Base-by-base conservation (phyloP, 2,797 vertebrate species). In the Micropoecilia bifurca region DNA sequence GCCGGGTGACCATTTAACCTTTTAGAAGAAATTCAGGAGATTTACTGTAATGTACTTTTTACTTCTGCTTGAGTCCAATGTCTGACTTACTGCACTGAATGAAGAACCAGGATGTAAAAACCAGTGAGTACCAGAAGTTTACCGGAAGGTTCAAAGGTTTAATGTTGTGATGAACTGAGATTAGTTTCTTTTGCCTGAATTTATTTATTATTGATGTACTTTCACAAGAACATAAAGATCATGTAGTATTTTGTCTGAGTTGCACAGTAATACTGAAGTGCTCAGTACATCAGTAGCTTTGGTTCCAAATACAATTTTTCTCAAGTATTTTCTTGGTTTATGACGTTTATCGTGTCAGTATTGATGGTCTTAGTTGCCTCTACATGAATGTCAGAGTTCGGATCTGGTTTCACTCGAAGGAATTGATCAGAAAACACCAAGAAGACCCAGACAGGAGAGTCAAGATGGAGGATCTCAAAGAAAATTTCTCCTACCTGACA, bases 401-500 rank as follows among this genome's bases (percentile, higher is more conserved):
- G 9, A 28, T 59, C 3, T 39, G 28, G 20, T 71, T 71, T 16
- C 1, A 6, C 12, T 41, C 6, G 18, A 39, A 10, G 14, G 6
- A 13, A 2, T 30, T 4, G 3, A 22, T 3, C 13, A 22, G 30
- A 18, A n/a, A n/a, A 9, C 57, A 30, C n/a, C 4, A 33, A 22
- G 20, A n/a, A 0, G 14, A 18, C n/a, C 16, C n/a, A 69, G 14
- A 30, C 18, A 53, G 22, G 5, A 30, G 8, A 10, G 39, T 43
- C 1, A 13, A 28, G 28, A 30, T 30, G n/a, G 12, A 59, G 4
- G 13, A 39, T 22, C 45, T 25, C 0, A 50, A 0, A 50, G 0
- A 50, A 46, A 41, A 9, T 66, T 16, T 13, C n/a, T 88, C 90
- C 87, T 82, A 93, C 91, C 88, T 63, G 2, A 0, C 0, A 22